Evolutionary conservation across 2,113 vertebrate genomes (phyloP).

Genomic region (Mellivora capensis): DNA sequence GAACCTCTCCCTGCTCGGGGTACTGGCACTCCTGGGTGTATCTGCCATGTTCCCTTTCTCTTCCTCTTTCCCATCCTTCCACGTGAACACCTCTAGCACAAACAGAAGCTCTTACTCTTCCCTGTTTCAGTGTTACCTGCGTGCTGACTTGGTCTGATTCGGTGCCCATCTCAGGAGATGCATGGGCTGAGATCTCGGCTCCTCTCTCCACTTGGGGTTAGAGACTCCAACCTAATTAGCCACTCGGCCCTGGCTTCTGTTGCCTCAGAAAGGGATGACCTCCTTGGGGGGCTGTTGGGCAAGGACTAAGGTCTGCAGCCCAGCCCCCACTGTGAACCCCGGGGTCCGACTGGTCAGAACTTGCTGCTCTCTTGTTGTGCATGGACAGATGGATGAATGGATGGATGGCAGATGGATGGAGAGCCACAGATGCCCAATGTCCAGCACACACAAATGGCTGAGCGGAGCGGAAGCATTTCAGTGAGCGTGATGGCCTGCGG

Average conservation of each 20-base stretch:
- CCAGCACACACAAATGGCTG: background rate
- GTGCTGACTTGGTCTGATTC: background rate
- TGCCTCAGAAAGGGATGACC: background rate
- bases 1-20: background rate
- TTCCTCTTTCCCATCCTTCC: background rate
- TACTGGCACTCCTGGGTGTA: background rate
- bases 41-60: background rate
- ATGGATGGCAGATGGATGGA: background rate
- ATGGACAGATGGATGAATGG: background rate
- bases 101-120: conserved; percentile 31
- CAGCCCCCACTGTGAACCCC: conserved; percentile 17
- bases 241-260: background rate
- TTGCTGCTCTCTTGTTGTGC: conserved; percentile 43
- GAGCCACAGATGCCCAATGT: background rate
- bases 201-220: background rate
- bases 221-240: background rate
- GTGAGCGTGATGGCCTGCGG: background rate
- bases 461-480: background rate
- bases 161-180: background rate
- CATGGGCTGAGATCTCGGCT: background rate
- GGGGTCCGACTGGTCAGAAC: conserved; percentile 11
- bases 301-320: conserved; percentile 15
- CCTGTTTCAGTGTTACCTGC: conserved; percentile 51
- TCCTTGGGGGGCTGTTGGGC: background rate
- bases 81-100: background rate